phyloP scores from a whole-genome alignment of 2,113 vertebrate species.

The Ia io region DNA sequence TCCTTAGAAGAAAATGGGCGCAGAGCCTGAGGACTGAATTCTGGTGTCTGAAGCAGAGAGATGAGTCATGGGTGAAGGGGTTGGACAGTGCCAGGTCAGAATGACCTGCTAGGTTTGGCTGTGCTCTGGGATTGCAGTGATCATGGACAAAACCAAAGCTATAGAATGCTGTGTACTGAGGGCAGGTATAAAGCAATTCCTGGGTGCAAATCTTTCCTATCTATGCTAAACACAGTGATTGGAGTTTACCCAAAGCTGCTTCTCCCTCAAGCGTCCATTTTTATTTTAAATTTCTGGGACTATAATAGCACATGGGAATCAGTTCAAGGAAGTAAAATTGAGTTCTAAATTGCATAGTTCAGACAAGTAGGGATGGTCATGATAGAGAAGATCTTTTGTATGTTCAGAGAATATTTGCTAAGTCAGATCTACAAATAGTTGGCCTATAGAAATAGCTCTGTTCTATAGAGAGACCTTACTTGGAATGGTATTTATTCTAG shows the following conservation, averaged over 20 bases:
- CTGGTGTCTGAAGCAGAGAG: neutral
- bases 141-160: neutral
- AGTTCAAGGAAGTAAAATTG: neutral
- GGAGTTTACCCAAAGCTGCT: neutral
- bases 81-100: neutral
- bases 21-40: neutral
- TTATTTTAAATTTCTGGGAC: neutral
- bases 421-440: neutral
- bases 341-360: neutral
- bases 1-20: neutral
- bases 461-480: neutral
- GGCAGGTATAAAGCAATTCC: neutral
- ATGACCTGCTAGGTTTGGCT: constrained; percentile 1
- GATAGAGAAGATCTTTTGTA: neutral
- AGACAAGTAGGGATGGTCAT: neutral
- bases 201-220: neutral
- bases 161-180: neutral
- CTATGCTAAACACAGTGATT: neutral
- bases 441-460: neutral
- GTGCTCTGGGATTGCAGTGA: neutral
- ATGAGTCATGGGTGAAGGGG: neutral
- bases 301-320: neutral
- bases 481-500: neutral
- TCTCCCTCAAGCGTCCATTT: neutral
- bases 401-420: neutral